phyloP scores from a whole-genome alignment of 2,113 vertebrate species.

The Dipodomys stephensi region DNA sequence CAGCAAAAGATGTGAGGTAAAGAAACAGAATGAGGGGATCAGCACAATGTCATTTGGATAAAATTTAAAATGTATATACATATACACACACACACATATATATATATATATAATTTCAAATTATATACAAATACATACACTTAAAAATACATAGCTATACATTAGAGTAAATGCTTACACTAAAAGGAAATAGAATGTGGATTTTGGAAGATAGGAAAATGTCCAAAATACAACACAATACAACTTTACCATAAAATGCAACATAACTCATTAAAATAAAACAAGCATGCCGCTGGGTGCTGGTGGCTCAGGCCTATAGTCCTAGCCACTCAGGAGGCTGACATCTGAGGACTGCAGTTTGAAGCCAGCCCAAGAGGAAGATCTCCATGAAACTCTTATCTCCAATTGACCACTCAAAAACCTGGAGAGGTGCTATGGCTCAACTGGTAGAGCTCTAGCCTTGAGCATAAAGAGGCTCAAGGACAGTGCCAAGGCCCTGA shows the following conservation, averaged over 20 bases:
- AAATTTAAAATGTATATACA: not conserved
- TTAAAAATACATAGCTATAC: conserved; percentile 1
- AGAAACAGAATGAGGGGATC: conserved; percentile 5
- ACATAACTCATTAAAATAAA: conserved; percentile 18
- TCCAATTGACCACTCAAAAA: too few relatives aligned
- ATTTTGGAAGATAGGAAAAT: conserved; percentile 2
- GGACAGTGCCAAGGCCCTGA: too few relatives aligned
- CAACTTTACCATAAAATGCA: conserved; percentile 3
- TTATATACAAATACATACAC: not conserved
- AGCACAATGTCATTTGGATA: conserved; percentile 2
- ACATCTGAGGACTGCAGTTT: too few relatives aligned
- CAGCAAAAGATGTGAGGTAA: not conserved
- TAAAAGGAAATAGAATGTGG: not conserved
- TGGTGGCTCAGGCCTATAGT: too few relatives aligned
- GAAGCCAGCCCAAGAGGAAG: too few relatives aligned
- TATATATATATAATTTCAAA: too few relatives aligned
- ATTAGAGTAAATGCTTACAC: not conserved
- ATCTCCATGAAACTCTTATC: too few relatives aligned
- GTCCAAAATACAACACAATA: conserved; percentile 4
- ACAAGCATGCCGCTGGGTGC: not conserved
- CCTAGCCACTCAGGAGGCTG: too few relatives aligned
- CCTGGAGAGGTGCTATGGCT: too few relatives aligned
- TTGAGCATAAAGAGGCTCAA: too few relatives aligned
- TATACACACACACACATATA: too few relatives aligned
- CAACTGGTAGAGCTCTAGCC: too few relatives aligned